Percentiles rank a stretch among this genome's conserved stretches.
Conservation (phyloP, 2,888 invertebrate genomes). For the Alentia gelatinosa region DNA sequence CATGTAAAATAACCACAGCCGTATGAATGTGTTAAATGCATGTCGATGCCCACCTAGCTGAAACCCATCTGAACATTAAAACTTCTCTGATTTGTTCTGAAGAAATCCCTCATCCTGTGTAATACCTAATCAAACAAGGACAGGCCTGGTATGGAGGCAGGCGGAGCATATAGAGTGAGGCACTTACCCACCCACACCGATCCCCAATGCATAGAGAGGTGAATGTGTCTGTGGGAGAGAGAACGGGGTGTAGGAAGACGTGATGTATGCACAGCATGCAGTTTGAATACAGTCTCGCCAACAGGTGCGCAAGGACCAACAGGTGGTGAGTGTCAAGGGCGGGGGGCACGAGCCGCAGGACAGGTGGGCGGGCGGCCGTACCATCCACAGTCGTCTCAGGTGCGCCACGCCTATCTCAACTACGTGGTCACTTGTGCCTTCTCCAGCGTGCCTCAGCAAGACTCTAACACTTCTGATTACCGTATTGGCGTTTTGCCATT, state of each 20-base stretch:
- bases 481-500: conserved; percentile 25
- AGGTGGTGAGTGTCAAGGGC: not conserved
- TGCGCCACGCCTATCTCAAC: not conserved
- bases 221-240: not conserved
- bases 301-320: not conserved
- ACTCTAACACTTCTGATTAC: conserved; percentile 33
- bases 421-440: not conserved
- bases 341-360: not conserved
- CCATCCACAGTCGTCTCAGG: not conserved
- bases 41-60: too few species aligned
- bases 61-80: too few species aligned
- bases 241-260: not conserved
- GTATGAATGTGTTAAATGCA: too few species aligned
- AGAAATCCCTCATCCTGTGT: too few species aligned
- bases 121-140: too few species aligned
- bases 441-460: not conserved
- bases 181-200: too few species aligned
- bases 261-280: not conserved
- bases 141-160: too few species aligned
- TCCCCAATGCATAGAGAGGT: too few species aligned
- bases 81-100: too few species aligned
- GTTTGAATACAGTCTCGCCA: not conserved
- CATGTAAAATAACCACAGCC: too few species aligned
- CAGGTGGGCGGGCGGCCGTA: not conserved
- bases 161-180: too few species aligned